Evolutionary conservation across 1,140 invertebrate species (phyloP), one percentile per base, ranked within the genome.

Genomic region (Macrosteles quadrilineatus): DNA sequence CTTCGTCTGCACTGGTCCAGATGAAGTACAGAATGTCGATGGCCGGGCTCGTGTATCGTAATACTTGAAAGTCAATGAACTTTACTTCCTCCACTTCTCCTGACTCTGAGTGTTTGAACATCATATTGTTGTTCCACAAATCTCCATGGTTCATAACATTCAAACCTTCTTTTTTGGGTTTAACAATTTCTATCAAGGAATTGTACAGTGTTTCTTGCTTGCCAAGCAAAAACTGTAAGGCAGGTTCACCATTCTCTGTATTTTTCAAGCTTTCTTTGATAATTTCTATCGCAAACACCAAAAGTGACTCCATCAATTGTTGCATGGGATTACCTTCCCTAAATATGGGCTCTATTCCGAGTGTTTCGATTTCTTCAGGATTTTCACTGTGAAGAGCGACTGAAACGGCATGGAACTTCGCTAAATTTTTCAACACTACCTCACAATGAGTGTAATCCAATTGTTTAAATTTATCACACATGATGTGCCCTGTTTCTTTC

Each of bases 121-220:
- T 77, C 78, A 89, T 87, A 72, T 90, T 90, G 71, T 88, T 88
- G 0, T 84, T 79, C 87, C 87, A 90, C 31, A 82, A 80, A 74
- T 90, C 88, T 3, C 88, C 88, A 55, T 90, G 88, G 74, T 85
- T 87, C 6, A 90, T 78, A 0, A 88, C 87, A 29, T 82, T 80
- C 67, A 88, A 87, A n/a, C 23, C 29, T n/a, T 27, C 40, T 69
- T 17, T 4, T 21, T 50, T 50, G 2, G 47, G 47, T n/a, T 50
- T 17, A 21, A 17, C 4, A 19, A 50, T 50, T 4, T 50, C 47
- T 50, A 21, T n/a, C 3, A 50, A 4, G n/a, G 47, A 50, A 19
- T 19, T 50, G 4, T 9, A 19, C 4, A 50, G 21, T 4, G 4
- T 21, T 50, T 50, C 47, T 21, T 50, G 14, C n/a, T 21, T 50